Evolutionary conservation across 2,888 invertebrate species (phyloP).

Genomic region (Peribatodes rhomboidaria): DNA sequence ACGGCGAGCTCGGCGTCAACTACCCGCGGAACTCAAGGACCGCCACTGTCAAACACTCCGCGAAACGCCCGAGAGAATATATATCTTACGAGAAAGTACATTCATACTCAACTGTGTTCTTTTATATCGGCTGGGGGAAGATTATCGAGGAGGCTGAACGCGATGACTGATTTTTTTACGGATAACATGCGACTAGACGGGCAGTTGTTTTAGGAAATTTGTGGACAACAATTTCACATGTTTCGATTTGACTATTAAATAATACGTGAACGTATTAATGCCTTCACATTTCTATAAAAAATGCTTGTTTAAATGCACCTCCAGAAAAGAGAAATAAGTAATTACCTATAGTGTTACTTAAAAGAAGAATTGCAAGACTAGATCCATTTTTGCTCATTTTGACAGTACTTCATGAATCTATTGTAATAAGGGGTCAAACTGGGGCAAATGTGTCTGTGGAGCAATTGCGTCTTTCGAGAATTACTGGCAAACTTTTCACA

Average conservation of each 20-base stretch:
- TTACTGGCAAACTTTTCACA: too few species aligned
- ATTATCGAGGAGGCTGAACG: constrained; percentile 51
- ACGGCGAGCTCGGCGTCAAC: constrained; percentile 78
- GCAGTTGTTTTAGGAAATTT: background rate
- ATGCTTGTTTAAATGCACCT: too few species aligned
- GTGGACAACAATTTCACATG: background rate
- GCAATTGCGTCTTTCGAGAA: too few species aligned
- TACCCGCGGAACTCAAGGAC: constrained; percentile 53
- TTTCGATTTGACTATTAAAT: background rate
- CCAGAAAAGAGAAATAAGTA: too few species aligned
- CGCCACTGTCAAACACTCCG: constrained; percentile 41
- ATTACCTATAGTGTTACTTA: background rate
- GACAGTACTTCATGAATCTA: background rate
- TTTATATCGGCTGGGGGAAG: constrained; percentile 82
- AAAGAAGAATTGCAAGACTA: background rate
- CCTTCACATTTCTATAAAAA: too few species aligned
- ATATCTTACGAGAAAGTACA: constrained; percentile 69
- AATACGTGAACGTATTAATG: background rate
- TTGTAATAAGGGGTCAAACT: too few species aligned
- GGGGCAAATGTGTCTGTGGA: too few species aligned
- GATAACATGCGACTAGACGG: background rate
- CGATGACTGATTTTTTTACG: constrained; percentile 23
- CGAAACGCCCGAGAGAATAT: constrained; percentile 55
- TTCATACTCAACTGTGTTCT: constrained; percentile 78
- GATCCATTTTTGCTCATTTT: background rate